Conservation (phyloP, 2,797 vertebrate genomes). For the Oreonectes daqikongensis region DNA sequence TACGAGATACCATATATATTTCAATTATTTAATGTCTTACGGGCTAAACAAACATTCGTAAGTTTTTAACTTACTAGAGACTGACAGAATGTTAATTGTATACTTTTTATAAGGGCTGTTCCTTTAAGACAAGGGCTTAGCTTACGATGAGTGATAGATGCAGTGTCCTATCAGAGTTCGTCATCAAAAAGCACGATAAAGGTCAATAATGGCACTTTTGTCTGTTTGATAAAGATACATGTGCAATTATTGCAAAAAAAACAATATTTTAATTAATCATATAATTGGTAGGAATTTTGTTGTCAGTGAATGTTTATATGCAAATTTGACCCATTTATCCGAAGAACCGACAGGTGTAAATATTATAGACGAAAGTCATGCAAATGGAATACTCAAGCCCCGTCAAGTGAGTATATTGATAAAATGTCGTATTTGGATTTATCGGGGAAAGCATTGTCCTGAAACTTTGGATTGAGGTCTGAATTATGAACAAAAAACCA, state of each 20-base stretch:
- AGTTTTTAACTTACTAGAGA: no score
- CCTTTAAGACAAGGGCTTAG: not conserved
- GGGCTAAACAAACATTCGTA: no score
- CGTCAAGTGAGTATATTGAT: not conserved
- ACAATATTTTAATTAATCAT: no score
- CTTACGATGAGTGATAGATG: not conserved
- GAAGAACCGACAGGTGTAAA: not conserved
- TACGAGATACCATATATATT: no score
- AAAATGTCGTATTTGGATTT: not conserved
- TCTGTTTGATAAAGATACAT: not conserved
- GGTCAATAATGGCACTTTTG: not conserved
- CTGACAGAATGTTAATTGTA: no score
- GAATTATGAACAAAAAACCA: not conserved
- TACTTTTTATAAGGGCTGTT: no score
- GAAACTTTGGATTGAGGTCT: not conserved
- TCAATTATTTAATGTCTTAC: no score
- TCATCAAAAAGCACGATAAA: not conserved
- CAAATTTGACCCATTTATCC: not conserved
- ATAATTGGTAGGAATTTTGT: not conserved
- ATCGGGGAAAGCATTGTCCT: not conserved
- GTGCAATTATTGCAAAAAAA: not conserved
- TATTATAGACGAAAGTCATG: not conserved
- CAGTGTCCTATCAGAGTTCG: not conserved
- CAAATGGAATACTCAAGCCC: no score
- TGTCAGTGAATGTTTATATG: not conserved